Evolutionary conservation across 2,113 vertebrate genomes (phyloP).

Genomic region (Poicephalus gulielmi): DNA sequence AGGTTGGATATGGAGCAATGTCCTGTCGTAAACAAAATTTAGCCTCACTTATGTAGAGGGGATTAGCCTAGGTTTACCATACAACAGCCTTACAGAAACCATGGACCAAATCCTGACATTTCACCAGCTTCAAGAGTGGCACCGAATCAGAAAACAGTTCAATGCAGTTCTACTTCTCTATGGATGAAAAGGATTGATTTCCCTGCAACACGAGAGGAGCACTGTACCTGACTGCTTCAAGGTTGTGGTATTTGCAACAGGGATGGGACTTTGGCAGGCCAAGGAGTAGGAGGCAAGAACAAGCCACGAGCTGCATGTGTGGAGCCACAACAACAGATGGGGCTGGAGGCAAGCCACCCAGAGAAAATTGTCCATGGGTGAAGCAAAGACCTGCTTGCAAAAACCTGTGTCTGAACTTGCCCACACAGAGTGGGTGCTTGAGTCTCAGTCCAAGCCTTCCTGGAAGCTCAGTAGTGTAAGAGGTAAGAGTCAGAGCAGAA

Average conservation of each 20-base stretch:
- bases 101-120: background rate
- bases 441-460: background rate
- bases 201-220: background rate
- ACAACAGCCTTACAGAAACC: background rate
- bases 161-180: background rate
- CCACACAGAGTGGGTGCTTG: background rate
- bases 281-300: background rate
- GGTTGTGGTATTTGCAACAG: background rate
- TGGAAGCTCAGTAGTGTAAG: background rate
- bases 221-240: background rate
- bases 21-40: background rate
- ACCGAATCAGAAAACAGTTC: background rate
- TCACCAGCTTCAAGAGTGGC: background rate
- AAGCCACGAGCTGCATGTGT: slow-evolving; percentile 2
- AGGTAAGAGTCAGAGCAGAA: background rate
- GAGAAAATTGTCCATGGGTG: background rate
- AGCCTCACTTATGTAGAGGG: background rate
- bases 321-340: background rate
- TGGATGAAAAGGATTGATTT: background rate
- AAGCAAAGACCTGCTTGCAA: slow-evolving; percentile 29
- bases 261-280: background rate
- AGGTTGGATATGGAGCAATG: background rate
- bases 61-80: background rate
- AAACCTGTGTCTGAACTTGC: slow-evolving; percentile 35
- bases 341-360: slow-evolving; percentile 1